phyloP scores from a whole-genome alignment of 2,888 invertebrate genomes.

The Tipula lateralis region DNA sequence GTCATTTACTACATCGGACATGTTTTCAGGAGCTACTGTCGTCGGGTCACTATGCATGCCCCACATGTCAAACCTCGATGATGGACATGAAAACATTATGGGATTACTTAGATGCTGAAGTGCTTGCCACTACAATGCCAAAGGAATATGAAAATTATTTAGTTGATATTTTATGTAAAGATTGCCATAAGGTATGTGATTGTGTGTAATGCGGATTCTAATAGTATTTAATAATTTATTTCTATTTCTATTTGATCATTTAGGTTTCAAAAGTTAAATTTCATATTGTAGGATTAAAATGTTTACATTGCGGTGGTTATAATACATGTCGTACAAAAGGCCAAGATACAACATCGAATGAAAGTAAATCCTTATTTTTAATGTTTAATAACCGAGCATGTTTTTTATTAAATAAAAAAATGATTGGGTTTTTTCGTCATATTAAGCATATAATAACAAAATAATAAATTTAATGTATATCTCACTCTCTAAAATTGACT shows the following conservation, averaged over 20 bases:
- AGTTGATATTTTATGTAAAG: slow-evolving; percentile 81
- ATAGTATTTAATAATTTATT: not conserved
- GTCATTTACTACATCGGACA: slow-evolving; percentile 79
- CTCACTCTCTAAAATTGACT: not conserved
- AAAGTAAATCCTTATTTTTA: slow-evolving; percentile 29
- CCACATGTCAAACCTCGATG: slow-evolving; percentile 82
- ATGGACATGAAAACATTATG: slow-evolving; percentile 81
- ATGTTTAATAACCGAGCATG: slow-evolving; percentile 29
- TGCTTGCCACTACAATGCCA: slow-evolving; percentile 78
- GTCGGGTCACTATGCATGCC: slow-evolving; percentile 82
- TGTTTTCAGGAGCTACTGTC: slow-evolving; percentile 70
- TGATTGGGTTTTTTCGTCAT: slow-evolving; percentile 29
- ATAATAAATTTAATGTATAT: no score
- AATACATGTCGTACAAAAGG: slow-evolving; percentile 55
- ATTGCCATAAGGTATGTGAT: slow-evolving; percentile 75
- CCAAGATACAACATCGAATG: not conserved
- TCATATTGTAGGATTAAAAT: slow-evolving; percentile 84
- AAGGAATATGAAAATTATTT: slow-evolving; percentile 73
- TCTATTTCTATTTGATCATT: not conserved
- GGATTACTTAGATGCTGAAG: slow-evolving; percentile 77
- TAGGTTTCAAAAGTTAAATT: slow-evolving; percentile 77
- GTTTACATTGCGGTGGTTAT: slow-evolving; percentile 81
- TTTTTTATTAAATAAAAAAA: slow-evolving; percentile 25
- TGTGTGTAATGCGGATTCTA: not conserved
- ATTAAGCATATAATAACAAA: slow-evolving; percentile 24